A percentile compares a stretch with the other conserved stretches of the same genome.
Evolutionary conservation across 1,140 invertebrate genomes (phyloP).

Genomic region (Cecropterus lyciades): DNA sequence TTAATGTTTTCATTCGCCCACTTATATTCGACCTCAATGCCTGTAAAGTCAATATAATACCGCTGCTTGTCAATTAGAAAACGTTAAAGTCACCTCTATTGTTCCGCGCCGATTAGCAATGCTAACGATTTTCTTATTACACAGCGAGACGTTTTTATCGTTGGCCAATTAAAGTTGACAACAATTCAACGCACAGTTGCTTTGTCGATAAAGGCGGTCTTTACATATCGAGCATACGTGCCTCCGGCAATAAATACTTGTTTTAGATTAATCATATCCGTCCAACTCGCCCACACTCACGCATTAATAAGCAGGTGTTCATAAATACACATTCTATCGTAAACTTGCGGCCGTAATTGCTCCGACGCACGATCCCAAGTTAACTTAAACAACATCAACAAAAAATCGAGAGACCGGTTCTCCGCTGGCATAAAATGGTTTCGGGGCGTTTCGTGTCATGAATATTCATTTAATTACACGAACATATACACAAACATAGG

Average conservation of each 20-base stretch:
- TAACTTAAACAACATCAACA: conserved; percentile 65
- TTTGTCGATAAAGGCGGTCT: conserved; percentile 40
- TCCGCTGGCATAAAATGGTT: conserved; percentile 70
- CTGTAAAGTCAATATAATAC: not conserved
- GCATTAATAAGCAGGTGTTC: conserved; percentile 71
- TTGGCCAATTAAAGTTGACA: conserved; percentile 4
- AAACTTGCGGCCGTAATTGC: conserved; percentile 65
- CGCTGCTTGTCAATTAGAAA: not conserved
- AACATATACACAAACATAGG: conserved; percentile 49
- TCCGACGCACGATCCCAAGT: conserved; percentile 61
- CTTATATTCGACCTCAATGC: not conserved
- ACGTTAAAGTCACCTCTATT: conserved; percentile 4
- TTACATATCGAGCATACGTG: conserved; percentile 55
- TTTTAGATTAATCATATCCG: conserved; percentile 71
- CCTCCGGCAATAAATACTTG: conserved; percentile 61
- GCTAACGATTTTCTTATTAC: not conserved
- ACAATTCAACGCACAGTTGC: conserved; percentile 12
- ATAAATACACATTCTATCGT: conserved; percentile 67
- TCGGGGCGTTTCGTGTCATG: conserved; percentile 67
- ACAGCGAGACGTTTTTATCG: conserved; percentile 5
- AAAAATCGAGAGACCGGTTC: conserved; percentile 72
- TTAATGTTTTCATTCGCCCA: conserved; percentile 1
- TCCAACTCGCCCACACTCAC: conserved; percentile 60
- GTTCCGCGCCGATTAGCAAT: not conserved
- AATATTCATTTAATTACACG: conserved; percentile 77